A percentile compares a stretch with the other conserved stretches of the same genome.
Evolutionary conservation across 2,113 vertebrate genomes (phyloP).

Genomic region (Eretmochelys imbricata): DNA sequence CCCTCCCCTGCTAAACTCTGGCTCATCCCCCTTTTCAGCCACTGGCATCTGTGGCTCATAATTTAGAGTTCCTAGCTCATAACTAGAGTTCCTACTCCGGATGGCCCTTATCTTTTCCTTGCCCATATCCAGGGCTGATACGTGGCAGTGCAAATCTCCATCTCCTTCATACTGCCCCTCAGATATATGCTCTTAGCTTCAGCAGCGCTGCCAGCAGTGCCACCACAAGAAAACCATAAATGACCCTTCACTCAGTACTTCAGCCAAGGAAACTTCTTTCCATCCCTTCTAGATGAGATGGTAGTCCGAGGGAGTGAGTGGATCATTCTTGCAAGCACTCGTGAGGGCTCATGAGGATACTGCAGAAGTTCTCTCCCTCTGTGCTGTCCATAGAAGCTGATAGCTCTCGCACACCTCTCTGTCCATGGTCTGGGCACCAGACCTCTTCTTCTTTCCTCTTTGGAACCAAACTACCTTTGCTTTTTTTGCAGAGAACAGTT

Average conservation of each 20-base stretch:
- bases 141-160: neutral
- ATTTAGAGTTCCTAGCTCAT: neutral
- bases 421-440: neutral
- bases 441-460: neutral
- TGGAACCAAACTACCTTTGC: neutral
- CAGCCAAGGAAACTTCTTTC: neutral
- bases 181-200: neutral
- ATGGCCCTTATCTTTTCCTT: neutral
- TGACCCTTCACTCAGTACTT: neutral
- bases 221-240: neutral
- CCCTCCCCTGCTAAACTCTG: neutral
- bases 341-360: neutral
- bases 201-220: rapidly evolving
- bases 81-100: neutral
- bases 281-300: neutral
- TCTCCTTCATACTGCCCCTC: neutral
- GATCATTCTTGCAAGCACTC: neutral
- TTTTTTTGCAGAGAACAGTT: neutral
- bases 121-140: neutral
- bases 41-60: neutral
- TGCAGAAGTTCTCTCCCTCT: neutral
- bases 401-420: neutral
- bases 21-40: neutral
- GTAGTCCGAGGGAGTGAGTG: neutral
- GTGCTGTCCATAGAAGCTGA: neutral